phyloP scores from a whole-genome alignment of 2,113 vertebrate species.

The Panthera leo region DNA sequence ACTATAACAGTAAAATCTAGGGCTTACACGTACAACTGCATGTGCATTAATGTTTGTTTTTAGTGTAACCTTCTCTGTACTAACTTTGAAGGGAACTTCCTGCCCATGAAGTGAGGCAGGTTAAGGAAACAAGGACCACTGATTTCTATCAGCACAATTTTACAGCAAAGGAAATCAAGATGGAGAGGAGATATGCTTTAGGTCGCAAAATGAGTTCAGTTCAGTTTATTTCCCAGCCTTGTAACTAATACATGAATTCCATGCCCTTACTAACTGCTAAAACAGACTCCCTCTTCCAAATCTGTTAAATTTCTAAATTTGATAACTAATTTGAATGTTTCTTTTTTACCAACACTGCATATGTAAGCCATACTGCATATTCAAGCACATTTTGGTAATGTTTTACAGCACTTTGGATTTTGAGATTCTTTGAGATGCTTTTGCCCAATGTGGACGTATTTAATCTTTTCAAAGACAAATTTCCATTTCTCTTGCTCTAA shows the following conservation, averaged over 20 bases:
- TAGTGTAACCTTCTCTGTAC: background rate
- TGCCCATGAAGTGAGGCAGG: background rate
- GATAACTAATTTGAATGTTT: conserved; percentile 80
- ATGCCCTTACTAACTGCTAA: conserved; percentile 63
- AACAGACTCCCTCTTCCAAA: conserved; percentile 73
- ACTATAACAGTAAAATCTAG: background rate
- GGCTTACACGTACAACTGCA: background rate
- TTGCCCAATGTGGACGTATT: conserved; percentile 47
- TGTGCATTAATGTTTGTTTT: background rate
- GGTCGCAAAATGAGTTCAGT: conserved; percentile 65
- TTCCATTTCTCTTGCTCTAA: conserved; percentile 55
- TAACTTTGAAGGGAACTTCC: background rate
- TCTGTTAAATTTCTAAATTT: conserved; percentile 80
- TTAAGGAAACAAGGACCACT: background rate
- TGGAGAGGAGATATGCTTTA: conserved; percentile 35
- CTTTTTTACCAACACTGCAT: conserved; percentile 72
- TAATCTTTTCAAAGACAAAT: conserved; percentile 67
- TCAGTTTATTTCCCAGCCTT: conserved; percentile 65
- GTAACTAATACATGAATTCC: conserved; percentile 66
- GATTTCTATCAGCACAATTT: background rate
- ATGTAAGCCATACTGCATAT: conserved; percentile 61
- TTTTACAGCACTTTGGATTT: conserved; percentile 49
- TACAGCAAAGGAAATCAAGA: conserved; percentile 14
- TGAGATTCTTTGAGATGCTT: conserved; percentile 50
- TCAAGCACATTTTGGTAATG: conserved; percentile 62